Conservation (phyloP, 1,140 invertebrate species). For the Panulirus ornatus region DNA sequence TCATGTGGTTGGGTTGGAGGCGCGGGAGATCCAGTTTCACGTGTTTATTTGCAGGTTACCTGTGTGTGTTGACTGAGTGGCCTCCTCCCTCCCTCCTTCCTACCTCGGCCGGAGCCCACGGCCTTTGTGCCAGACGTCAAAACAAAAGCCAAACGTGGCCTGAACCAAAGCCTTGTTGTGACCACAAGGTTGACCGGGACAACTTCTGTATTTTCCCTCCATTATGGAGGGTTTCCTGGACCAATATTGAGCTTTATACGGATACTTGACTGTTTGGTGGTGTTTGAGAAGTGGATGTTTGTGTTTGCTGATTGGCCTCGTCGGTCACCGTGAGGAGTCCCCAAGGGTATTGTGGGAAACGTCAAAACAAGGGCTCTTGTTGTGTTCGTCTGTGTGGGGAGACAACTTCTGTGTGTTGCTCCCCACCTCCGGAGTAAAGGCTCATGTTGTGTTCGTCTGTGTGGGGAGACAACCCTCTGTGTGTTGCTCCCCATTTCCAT, state of each 20-base stretch:
- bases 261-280: not conserved
- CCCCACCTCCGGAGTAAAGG: too few relatives aligned
- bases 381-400: not conserved
- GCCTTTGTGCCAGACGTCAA: slow-evolving; percentile 21
- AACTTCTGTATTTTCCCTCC: slow-evolving; percentile 15
- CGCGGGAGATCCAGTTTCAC: slow-evolving; percentile 44
- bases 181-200: not conserved
- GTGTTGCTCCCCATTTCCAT: too few relatives aligned
- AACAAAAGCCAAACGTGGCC: not conserved
- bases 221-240: not conserved
- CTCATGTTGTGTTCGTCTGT: not conserved
- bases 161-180: slow-evolving; percentile 5
- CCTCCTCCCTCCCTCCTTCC: not conserved
- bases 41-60: slow-evolving; percentile 51
- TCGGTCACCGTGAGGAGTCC: not conserved
- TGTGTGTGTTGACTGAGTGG: slow-evolving; percentile 59
- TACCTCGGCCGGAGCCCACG: not conserved
- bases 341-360: slow-evolving; percentile 23
- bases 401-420: not conserved
- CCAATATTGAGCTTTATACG: slow-evolving; percentile 4
- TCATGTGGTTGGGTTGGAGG: too few relatives aligned
- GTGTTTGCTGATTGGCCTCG: slow-evolving; percentile 24
- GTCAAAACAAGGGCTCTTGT: slow-evolving; percentile 34
- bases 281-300: not conserved
- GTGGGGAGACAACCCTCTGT: not conserved